Evolutionary conservation across 2,797 vertebrate species (phyloP), one percentile per base, ranked within the genome.

Genomic region (Benthosema pterotum): DNA sequence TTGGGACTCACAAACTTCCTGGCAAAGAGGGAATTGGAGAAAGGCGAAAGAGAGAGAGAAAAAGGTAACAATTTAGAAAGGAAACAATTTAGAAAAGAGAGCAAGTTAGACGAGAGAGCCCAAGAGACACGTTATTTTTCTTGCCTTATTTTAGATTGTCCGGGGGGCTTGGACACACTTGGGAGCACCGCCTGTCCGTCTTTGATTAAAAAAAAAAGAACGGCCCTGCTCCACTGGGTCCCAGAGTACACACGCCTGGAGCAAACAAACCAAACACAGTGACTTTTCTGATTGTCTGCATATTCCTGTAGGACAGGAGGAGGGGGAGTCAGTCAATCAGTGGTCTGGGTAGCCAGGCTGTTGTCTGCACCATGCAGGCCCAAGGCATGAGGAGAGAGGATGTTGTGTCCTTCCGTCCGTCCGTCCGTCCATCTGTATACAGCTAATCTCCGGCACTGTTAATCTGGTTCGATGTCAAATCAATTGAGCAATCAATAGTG

Each of bases 151-250:
- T 82, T 69, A 79, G 71, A 74, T 75, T 80, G 74, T 88, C 84
- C 80, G 19, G 63, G 77, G 84, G 67, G 63, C 77, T 74, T 74
- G 72, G 87, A 88, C 84, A 85, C 83, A 90, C 84, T 78, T 83
- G 81, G 81, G 74, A 83, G 87, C 78, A 64, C 83, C 78, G 77
- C 64, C 75, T 56, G 45, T 81, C 57, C 57, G 67, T 48, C 57
- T 78, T n/a, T 89, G 87, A 92, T 91, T 91, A 88, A 88, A 89
- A 89, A 89, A 69, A 88, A 88, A 89, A 89, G 89, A 69, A 79
- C 89, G 77, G 56, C 65, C 62, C 67, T 64, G 67, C 56, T 74
- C 75, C 66, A 57, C 70, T 80, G 74, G 76, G 84, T 68, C 71
- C 67, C 85, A 78, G 77, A 72, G 45, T 73, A 69, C 22, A 59